Base-by-base conservation (phyloP, 2,113 vertebrate genomes). In the Bagarius yarrelli region DNA sequence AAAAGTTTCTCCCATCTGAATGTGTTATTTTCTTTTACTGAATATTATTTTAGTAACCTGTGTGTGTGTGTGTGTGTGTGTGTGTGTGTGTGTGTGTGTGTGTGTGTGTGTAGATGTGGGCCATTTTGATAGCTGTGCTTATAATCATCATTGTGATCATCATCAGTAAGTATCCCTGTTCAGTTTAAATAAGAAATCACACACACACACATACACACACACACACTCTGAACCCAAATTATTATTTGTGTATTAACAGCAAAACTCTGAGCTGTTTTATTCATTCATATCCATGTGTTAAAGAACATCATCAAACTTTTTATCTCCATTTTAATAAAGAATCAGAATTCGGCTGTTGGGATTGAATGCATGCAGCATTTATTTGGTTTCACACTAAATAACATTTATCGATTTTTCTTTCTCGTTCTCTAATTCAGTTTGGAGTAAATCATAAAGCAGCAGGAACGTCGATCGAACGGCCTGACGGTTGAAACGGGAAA, bases 91-190 rank as follows among this genome's bases (percentile, higher is more conserved):
- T 50, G 40, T 21, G 19, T 63, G 14, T 6, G 11, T 47, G 59
- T 70, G 19, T 40, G 18, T 55, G 70, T 34, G 74, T 86, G 5
- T 93, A 99, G 97, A 99, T 99, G 96, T 99, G 97, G 97, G 95
- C 93, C 67, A 98, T 99, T 87, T 91, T 98, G 86, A 95, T 98
- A 87, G 91, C 92, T 8, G 93, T 98, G 63, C 83, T 96, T 79
- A 18, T 98, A 52, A 84, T 97, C 85, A 87, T 98, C 86, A 90
- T 99, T 87, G 74, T 96, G 89, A 95, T 97, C 92, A 98, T 98
- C 32, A 89, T 97, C 6, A 91, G 97, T 99, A 87, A 98, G 97
- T 96, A 82, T 72, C 11, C 18, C 30, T 16, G 19, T 60, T 19
- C 27, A 3, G 5, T 0, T 19, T 40, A 8, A 16, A 1, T 14